phyloP scores from a whole-genome alignment of 1,140 invertebrate species.

The Orchestia grillus region DNA sequence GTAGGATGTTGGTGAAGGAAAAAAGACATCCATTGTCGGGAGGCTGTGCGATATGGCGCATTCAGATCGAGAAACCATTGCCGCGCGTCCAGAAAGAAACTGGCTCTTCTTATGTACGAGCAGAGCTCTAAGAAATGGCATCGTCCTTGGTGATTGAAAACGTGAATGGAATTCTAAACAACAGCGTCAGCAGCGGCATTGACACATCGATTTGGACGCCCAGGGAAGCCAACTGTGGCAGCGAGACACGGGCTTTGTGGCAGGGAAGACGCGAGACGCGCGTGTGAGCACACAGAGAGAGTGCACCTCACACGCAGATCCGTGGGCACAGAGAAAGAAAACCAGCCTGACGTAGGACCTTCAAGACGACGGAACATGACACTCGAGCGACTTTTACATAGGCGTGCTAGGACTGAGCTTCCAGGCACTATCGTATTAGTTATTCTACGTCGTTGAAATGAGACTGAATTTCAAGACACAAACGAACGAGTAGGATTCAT shows the following conservation, averaged over 20 bases:
- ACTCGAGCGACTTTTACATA: too few relatives aligned
- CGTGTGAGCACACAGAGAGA: not conserved
- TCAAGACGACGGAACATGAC: too few relatives aligned
- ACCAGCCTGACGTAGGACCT: too few relatives aligned
- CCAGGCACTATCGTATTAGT: too few relatives aligned
- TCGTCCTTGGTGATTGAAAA: slow-evolving; percentile 55
- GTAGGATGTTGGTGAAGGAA: not conserved
- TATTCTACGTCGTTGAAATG: too few relatives aligned
- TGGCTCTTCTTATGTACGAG: slow-evolving; percentile 54
- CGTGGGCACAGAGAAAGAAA: not conserved
- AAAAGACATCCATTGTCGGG: slow-evolving; percentile 45
- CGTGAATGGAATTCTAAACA: slow-evolving; percentile 53
- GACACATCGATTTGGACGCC: slow-evolving; percentile 26
- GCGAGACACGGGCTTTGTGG: not conserved
- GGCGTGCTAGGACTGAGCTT: too few relatives aligned
- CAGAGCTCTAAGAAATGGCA: slow-evolving; percentile 45
- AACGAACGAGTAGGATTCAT: too few relatives aligned
- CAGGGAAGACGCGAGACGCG: not conserved
- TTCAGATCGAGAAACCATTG: slow-evolving; percentile 51
- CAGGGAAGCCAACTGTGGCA: not conserved
- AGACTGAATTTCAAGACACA: too few relatives aligned
- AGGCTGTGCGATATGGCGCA: slow-evolving; percentile 27
- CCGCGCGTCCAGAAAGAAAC: slow-evolving; percentile 14
- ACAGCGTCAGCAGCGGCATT: slow-evolving; percentile 35
- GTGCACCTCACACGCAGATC: not conserved